Evolutionary conservation across 2,113 vertebrate species (phyloP).

Genomic region (Halcyon malimbica): DNA sequence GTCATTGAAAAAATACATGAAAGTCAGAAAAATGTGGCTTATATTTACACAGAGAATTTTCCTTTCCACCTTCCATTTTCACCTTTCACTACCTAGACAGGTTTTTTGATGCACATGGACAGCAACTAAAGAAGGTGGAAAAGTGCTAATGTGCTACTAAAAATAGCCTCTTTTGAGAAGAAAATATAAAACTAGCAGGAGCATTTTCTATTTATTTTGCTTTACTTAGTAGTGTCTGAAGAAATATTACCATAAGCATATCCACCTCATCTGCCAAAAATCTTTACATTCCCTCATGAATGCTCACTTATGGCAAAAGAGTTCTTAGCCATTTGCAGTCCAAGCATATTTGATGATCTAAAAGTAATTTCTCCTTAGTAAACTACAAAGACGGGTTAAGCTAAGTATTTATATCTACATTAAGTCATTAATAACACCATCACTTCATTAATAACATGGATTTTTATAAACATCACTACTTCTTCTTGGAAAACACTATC

Average conservation of each 20-base stretch:
- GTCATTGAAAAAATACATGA: neutral
- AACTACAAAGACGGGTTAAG: neutral
- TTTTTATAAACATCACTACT: neutral
- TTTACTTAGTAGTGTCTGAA: neutral
- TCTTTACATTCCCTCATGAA: neutral
- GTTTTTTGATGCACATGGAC: neutral
- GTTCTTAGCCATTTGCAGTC: neutral
- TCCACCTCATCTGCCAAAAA: neutral
- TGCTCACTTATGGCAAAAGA: neutral
- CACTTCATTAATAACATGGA: neutral
- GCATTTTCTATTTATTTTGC: neutral
- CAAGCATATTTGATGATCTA: neutral
- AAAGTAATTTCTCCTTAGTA: neutral
- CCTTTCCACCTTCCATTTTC: neutral
- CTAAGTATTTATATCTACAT: conserved; percentile 1
- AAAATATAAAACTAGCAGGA: neutral
- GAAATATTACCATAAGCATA: neutral
- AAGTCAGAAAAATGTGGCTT: neutral
- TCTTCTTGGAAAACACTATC: neutral
- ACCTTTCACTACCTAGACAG: neutral
- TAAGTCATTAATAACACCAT: conserved; percentile 15
- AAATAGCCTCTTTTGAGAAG: neutral
- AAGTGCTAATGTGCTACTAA: neutral
- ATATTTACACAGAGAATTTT: neutral
- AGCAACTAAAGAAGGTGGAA: neutral